These are phyloP conservation scores for Monopis laevigella DNA, from an alignment of 2,888 invertebrate species.

Conservation along the genomic window DNA sequence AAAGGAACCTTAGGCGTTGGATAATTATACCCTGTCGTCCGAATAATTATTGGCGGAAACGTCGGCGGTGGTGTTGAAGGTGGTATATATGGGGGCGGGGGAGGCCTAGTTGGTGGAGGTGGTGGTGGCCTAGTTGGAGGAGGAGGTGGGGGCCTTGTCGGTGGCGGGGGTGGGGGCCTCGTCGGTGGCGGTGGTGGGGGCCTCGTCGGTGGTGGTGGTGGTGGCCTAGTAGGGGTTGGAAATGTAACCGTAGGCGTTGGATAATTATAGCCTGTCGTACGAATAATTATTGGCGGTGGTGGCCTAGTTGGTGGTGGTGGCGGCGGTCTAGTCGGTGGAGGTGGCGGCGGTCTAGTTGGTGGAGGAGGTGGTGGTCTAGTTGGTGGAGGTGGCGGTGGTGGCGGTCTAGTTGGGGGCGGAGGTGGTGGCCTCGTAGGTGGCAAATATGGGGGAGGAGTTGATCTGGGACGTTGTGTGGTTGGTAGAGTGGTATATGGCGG, in stretches of 20 bases:
- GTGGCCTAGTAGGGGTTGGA: conserved; percentile 20
- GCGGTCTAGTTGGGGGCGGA: conserved; percentile 19
- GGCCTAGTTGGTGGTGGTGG: too few species aligned
- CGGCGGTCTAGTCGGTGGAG: conserved; percentile 19
- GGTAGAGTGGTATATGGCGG: conserved; percentile 16
- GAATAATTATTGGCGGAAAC: conserved; percentile 1
- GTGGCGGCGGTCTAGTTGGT: neutral
- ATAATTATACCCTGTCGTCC: conserved; percentile 15
- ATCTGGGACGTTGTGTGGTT: conserved; percentile 17
- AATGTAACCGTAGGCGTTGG: conserved; percentile 23
- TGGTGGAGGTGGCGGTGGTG: conserved; percentile 19
- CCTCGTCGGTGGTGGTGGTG: conserved; percentile 14
- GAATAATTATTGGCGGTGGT: too few species aligned
- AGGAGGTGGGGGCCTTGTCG: neutral
- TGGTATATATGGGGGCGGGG: conserved; percentile 17
- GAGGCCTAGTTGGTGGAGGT: conserved; percentile 2
- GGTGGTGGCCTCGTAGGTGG: conserved; percentile 18
- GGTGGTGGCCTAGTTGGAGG: conserved; percentile 10
- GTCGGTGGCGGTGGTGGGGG: conserved; percentile 9
- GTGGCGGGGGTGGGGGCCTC: neutral
- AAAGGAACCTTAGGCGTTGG: conserved; percentile 22
- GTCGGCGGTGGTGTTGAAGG: conserved; percentile 13
- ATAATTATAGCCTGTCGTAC: conserved; percentile 37
- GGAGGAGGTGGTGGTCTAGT: conserved; percentile 19
- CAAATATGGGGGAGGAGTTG: conserved; percentile 18